phyloP scores from a whole-genome alignment of 2,113 vertebrate genomes.

The Calidris pygmaea region DNA sequence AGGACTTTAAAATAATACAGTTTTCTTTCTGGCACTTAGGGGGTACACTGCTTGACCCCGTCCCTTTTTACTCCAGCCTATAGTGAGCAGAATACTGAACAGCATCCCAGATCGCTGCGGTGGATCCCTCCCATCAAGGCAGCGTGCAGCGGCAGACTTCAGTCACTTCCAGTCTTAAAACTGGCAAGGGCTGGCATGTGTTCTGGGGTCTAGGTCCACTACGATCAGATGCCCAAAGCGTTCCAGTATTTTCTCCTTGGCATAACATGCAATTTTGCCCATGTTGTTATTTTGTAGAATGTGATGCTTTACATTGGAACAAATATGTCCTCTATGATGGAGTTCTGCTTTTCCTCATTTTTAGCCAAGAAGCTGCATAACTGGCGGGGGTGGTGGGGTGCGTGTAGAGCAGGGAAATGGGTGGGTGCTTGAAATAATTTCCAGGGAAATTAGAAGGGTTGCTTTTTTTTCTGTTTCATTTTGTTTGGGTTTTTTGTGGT shows the following conservation, averaged over 20 bases:
- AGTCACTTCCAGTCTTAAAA: neutral
- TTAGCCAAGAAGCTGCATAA: neutral
- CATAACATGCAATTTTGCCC: neutral
- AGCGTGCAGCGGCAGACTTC: neutral
- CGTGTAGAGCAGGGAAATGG: neutral
- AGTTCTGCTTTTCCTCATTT: neutral
- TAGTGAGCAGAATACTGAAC: neutral
- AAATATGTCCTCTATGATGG: neutral
- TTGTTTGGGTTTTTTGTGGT: neutral
- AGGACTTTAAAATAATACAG: neutral
- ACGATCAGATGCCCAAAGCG: neutral
- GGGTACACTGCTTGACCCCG: neutral
- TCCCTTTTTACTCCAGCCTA: neutral
- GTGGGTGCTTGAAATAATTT: neutral
- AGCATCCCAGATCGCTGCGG: neutral
- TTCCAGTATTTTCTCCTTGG: neutral
- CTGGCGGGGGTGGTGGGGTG: neutral
- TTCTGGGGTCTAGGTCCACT: neutral
- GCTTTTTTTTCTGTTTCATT: neutral
- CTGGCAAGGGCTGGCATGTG: neutral
- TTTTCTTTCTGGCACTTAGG: neutral
- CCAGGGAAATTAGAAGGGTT: neutral
- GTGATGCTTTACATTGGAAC: neutral
- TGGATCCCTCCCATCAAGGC: neutral
- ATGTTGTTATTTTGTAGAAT: neutral